Base-by-base conservation (phyloP, 2,113 vertebrate species). In the Acinonyx jubatus region DNA sequence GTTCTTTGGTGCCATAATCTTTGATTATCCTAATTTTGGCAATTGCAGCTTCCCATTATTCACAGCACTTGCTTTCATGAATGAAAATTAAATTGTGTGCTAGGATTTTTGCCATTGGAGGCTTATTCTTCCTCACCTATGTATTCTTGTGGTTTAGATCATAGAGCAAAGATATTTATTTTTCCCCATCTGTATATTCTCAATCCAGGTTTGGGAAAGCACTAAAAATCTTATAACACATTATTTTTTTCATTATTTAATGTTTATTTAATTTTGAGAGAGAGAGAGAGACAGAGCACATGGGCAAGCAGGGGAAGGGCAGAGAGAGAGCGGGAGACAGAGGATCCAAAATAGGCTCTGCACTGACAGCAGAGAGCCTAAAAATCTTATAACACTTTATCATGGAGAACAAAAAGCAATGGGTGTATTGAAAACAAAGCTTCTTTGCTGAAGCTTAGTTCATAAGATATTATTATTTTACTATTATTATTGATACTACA, bases 11-110 rank as follows among this genome's bases (percentile, higher is more conserved):
- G 50, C 16, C 15, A 97, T 98, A 94, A 93, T 94, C 83, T 98
- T 97, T n/a, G 38, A 73, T 97, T 94, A 93, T 96, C 96, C n/a
- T 92, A 96, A 97, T 83, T 82, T 88, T 91, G 90, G 55, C 55
- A 84, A 97, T 96, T 80, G 71, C 0, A 57, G 41, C 85, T 95
- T 84, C 31, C 41, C 61, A 80, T 90, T 96, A 95, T 82, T 36
- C 48, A 91, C 7, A 57, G 85, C 93, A 93, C n/a, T 81, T 88
- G 76, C 21, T 93, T 96, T 97, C 95, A 78, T 90, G 71, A 97
- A 3, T 88, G 55, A 92, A 98, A 96, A 97, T 96, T 95, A 90
- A 98, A 92, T 84, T 95, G 79, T 76, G 38, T 91, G 10, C 38
- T 94, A 29, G 81, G 36, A 94, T 84, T 14, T 94, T 89, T 97